Evolutionary conservation across 2,113 vertebrate genomes (phyloP).

Genomic region (Hydropotes inermis): DNA sequence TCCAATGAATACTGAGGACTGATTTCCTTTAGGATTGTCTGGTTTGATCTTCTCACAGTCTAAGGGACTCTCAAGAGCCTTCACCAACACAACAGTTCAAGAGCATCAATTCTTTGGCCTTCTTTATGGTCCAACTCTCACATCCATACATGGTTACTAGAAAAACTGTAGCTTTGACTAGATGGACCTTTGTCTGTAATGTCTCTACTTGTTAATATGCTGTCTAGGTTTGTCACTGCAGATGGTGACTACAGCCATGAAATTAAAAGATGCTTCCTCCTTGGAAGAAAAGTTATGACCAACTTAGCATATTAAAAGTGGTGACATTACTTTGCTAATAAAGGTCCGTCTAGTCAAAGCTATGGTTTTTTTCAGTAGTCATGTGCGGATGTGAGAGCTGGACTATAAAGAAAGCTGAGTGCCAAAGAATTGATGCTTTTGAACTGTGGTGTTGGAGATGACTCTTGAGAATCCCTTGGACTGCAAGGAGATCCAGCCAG

Average conservation of each 20-base stretch:
- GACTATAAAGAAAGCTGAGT: not conserved
- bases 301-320: not conserved
- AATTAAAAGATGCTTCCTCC: not conserved
- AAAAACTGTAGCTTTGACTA: not conserved
- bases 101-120: not conserved
- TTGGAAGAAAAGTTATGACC: not conserved
- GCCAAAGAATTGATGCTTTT: not conserved
- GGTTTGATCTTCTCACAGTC: not conserved
- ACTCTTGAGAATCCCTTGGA: not conserved
- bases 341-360: not conserved
- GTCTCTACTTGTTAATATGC: not conserved
- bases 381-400: not conserved
- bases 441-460: not conserved
- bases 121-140: not conserved
- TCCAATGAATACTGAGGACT: not conserved
- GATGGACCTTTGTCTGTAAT: rapidly evolving
- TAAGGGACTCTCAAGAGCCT: not conserved
- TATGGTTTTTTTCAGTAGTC: not conserved
- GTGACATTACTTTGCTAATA: not conserved
- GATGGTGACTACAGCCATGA: not conserved
- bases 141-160: not conserved
- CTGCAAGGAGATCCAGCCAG: not conserved
- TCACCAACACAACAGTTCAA: not conserved
- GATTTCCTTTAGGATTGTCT: not conserved
- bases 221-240: not conserved